Conservation (phyloP, 2,888 invertebrate species). For the Rutpela maculata region DNA sequence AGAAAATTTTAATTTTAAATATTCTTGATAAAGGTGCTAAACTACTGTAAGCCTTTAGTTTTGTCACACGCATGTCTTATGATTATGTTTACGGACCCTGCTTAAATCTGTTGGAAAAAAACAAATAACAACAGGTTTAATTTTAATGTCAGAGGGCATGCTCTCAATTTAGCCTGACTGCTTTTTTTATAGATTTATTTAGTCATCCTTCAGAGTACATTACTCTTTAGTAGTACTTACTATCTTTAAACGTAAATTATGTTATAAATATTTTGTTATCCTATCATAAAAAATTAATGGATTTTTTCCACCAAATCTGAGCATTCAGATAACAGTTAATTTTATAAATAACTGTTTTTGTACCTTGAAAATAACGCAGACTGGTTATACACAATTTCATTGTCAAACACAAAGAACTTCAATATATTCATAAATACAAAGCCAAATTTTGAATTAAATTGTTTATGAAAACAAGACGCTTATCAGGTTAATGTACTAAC, state of each 20-base stretch:
- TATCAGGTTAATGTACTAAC: slow-evolving; percentile 31
- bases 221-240: neutral
- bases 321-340: neutral
- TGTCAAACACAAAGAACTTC: neutral
- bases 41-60: too few species aligned
- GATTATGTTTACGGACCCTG: too few species aligned
- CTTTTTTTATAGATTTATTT: neutral
- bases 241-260: neutral
- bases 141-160: too few species aligned
- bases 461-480: slow-evolving; percentile 20
- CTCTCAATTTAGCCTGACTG: neutral
- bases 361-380: neutral
- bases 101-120: too few species aligned
- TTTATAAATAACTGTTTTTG: neutral
- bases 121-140: too few species aligned
- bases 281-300: neutral
- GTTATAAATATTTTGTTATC: neutral
- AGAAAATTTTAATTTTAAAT: too few species aligned
- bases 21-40: too few species aligned
- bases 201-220: neutral
- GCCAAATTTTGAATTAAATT: slow-evolving; percentile 20
- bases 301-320: neutral
- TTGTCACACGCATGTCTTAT: too few species aligned
- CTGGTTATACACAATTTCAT: neutral
- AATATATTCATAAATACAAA: slow-evolving; percentile 5